Base-by-base conservation (phyloP, 2,797 vertebrate genomes). In the Dipus sagitta region DNA sequence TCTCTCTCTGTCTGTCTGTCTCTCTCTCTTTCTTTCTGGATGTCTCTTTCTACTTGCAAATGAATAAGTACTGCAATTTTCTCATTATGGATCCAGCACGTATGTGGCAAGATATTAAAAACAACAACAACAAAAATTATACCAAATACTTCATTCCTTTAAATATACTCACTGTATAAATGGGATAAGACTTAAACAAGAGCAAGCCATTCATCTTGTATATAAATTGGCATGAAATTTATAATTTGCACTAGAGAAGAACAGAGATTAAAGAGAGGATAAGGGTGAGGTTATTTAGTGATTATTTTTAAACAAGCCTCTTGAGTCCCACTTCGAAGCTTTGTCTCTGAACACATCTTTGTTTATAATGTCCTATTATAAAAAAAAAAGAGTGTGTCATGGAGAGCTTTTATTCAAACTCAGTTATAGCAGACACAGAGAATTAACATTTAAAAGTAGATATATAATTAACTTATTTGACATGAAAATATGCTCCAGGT, bases 401-500 rank as follows among this genome's bases (percentile, higher is more conserved):
- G 42, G 32, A 74, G 67, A 60, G 23, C 91, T 92, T 93, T 93
- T 83, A 92, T 96, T 96, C 83, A 80, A 95, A 95, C 94, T 94
- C 97, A 94, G 93, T 95, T 96, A 75, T 77, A 74, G 83, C 84
- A 96, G 90, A 75, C 84, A 87, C 95, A 97, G 71, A 98, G 95
- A 96, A 97, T 97, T 97, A 97, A 95, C 84, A 52, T 52, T 72
- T 89, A 79, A 42, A 26, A 79, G 38, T 95, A 42, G 13, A 67
- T 47, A 47, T 15, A 79, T 70, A 12, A 62, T 11, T 13, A 80
- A 67, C 88, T 23, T 97, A 95, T 95, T 95, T 96, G 96, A 97
- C 79, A 95, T 71, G 92, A 96, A 97, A 92, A 96, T 90, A 98
- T 97, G 96, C 97, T 96, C 97, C 96, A 96, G 94, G 92, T 98